Evolutionary conservation across 2,888 invertebrate genomes (phyloP).

Genomic region (Junonia oenone): DNA sequence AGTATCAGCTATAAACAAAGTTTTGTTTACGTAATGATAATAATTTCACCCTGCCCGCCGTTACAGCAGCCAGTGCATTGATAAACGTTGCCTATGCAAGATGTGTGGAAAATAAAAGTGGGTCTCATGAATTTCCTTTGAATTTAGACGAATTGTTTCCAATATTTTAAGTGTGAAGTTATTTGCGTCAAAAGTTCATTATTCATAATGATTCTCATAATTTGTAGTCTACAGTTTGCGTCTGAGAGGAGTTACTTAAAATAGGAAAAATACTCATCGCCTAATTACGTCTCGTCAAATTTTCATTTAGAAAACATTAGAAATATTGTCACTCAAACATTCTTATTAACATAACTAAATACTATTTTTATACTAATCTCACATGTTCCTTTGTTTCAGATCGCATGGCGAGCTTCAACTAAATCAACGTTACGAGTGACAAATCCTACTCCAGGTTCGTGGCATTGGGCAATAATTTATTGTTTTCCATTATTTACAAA

Average conservation of each 20-base stretch:
- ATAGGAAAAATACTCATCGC: neutral
- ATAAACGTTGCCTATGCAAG: neutral
- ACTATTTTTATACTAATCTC: neutral
- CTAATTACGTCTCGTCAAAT: neutral
- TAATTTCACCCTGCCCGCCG: conserved; percentile 3
- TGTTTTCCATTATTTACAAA: conserved; percentile 7
- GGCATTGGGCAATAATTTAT: neutral
- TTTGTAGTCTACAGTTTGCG: too few species aligned
- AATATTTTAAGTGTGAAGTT: too few species aligned
- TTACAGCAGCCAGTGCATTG: neutral
- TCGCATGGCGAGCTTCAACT: conserved; percentile 7
- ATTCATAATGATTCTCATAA: too few species aligned
- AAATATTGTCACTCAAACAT: neutral
- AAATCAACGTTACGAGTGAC: neutral
- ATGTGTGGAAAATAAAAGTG: neutral
- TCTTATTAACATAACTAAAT: neutral
- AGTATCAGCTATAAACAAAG: neutral
- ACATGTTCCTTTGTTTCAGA: conserved; percentile 15
- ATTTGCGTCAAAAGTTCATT: neutral
- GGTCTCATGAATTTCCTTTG: neutral
- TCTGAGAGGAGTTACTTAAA: too few species aligned
- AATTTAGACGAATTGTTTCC: too few species aligned
- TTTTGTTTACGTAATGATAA: conserved; percentile 15
- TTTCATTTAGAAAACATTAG: neutral
- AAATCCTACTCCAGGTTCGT: conserved; percentile 9